Base-by-base conservation (phyloP, 2,888 invertebrate species). In the Sialis lutaria region DNA sequence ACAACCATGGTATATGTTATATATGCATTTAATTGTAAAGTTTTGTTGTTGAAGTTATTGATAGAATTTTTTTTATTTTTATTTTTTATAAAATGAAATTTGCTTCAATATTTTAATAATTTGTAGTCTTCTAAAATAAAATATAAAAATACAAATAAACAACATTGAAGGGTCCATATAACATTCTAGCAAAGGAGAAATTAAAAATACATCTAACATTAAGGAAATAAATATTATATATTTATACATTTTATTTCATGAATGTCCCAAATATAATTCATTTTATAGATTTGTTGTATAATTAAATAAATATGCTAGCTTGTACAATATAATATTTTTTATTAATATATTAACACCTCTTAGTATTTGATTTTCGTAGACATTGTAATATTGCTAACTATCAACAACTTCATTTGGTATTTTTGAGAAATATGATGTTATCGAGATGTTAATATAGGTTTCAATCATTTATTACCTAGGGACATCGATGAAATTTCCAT, bases 111-210 rank as follows among this genome's bases (percentile, higher is more conserved):
- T 22, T 22, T 2, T 22, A 22, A 22, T 22, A 22, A 22, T 22
- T 22, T 22, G 22, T 22, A 22, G 22, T 22, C 22, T 22, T 22
- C 22, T 22, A 22, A 22, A 22, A 22, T 22, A 22, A 22, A 22
- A 22, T 22, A 22, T 22, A 22, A 22, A 22, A 35, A 45, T 37
- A 45, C 45, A 45, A 45, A 45, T 8, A 6, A 30, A 46, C 39
- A 46, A 46, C 40, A 46, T 10, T 12, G 33, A 40, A 40, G 30
- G 46, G 46, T 39, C 46, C 46, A 46, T 13, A 31, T 39, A 46
- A 46, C 46, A 46, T 13, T 40, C 46, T 39, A 31, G 46, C 46
- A 46, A 12, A 40, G 46, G 46, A 40, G 13, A 44, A 33, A n/a
- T 33, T 32, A 33, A 44, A 44, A 33, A 33, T 33, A 44, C 33